Conservation (phyloP, 2,113 vertebrate genomes). For the Strix aluco region DNA sequence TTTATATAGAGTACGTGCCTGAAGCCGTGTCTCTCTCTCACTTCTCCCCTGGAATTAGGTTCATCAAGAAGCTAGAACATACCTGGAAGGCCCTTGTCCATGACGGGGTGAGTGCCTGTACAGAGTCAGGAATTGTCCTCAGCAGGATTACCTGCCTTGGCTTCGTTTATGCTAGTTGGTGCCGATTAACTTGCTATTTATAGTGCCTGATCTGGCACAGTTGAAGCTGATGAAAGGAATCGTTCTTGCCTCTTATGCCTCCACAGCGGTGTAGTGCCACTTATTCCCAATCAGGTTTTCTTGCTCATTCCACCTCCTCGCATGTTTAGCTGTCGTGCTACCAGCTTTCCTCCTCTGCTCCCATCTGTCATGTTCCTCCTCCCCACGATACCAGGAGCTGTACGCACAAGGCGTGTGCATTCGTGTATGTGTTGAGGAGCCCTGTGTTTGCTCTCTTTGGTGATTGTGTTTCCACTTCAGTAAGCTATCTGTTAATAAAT, state of each 20-base stretch:
- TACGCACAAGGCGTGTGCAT: background rate
- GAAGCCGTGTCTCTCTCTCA: background rate
- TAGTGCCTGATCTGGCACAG: background rate
- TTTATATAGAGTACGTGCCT: background rate
- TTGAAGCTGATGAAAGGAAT: background rate
- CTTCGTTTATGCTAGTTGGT: background rate
- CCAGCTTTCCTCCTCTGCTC: background rate
- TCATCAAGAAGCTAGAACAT: slow-evolving; percentile 98
- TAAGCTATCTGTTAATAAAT: background rate
- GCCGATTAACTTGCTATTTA: background rate
- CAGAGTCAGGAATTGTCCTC: background rate
- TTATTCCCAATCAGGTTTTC: background rate
- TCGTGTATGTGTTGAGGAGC: background rate
- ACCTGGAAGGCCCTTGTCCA: slow-evolving; percentile 99
- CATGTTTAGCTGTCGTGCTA: background rate
- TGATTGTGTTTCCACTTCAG: background rate
- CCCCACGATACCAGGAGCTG: background rate
- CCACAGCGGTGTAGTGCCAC: background rate
- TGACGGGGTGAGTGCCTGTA: slow-evolving; percentile 86
- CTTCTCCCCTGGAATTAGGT: slow-evolving; percentile 70
- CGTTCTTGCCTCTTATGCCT: background rate
- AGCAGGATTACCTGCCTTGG: background rate
- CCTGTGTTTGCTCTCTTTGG: background rate
- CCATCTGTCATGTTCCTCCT: background rate
- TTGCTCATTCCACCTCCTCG: slow-evolving; percentile 8